These are phyloP conservation scores for Lepus townsendii DNA, from an alignment of 2,797 vertebrate species.

Conservation along the genomic window DNA sequence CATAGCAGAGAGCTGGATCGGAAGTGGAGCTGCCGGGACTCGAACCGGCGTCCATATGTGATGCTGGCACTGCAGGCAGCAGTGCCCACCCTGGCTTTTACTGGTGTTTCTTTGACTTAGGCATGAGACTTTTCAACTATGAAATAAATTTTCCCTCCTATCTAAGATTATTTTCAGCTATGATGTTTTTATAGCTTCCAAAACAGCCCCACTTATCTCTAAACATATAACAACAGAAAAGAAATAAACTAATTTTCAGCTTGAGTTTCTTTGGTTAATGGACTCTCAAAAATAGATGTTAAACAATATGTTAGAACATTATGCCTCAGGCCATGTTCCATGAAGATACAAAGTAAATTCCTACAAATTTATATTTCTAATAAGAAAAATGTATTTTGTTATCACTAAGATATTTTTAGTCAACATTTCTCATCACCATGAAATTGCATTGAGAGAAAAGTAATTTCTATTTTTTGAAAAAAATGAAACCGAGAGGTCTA, in stretches of 20 bases:
- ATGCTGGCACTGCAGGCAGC: no score
- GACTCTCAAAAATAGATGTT: conserved; percentile 34
- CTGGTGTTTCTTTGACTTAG: background rate
- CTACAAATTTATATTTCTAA: background rate
- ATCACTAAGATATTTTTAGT: conserved; percentile 14
- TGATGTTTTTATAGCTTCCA: background rate
- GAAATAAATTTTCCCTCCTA: conserved; percentile 23
- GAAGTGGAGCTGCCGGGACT: no score
- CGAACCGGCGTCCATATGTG: no score
- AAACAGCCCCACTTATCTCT: conserved; percentile 40
- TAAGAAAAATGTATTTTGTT: conserved; percentile 33
- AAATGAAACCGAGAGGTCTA: background rate
- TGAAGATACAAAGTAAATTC: conserved; percentile 23
- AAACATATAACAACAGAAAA: background rate
- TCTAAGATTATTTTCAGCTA: background rate
- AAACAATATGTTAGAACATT: background rate
- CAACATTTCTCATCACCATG: conserved; percentile 18
- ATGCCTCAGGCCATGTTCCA: conserved; percentile 34
- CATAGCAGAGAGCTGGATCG: no score
- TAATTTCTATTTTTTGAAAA: background rate
- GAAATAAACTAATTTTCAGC: conserved; percentile 46
- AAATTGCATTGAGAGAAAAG: background rate
- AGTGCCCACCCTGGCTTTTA: no score
- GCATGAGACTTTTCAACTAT: background rate
- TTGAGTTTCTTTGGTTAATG: conserved; percentile 57